Percentiles rank a stretch among this genome's conserved stretches.
These are phyloP conservation scores for Pomacea canaliculata DNA, from an alignment of 2,888 invertebrate genomes.

Conservation along the genomic window DNA sequence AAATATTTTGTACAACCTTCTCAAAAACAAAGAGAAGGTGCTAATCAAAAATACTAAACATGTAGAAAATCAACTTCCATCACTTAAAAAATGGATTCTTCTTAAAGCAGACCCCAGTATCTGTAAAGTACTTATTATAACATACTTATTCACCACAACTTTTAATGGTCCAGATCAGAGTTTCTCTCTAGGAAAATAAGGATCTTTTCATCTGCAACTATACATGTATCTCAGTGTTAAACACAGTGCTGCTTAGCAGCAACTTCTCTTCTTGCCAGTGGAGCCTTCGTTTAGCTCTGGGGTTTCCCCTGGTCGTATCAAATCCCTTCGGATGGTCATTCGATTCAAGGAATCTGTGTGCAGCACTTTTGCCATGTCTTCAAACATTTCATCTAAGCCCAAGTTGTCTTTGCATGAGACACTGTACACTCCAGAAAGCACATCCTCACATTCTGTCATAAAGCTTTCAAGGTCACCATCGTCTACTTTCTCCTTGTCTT, in stretches of 20 bases:
- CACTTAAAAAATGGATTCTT: too few species aligned
- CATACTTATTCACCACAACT: too few species aligned
- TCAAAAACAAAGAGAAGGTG: too few species aligned
- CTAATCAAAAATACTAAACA: too few species aligned
- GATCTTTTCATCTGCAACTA: background rate
- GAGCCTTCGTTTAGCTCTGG: conserved; percentile 39
- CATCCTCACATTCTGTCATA: conserved; percentile 87
- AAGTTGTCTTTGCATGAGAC: conserved; percentile 90
- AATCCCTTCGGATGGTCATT: conserved; percentile 55
- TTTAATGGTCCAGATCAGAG: too few species aligned
- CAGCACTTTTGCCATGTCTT: conserved; percentile 79
- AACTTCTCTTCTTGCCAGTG: conserved; percentile 50
- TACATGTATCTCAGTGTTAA: background rate
- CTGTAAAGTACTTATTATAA: too few species aligned
- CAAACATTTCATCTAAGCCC: conserved; percentile 91
- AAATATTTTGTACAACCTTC: too few species aligned
- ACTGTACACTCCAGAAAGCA: conserved; percentile 88
- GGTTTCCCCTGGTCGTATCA: conserved; percentile 53
- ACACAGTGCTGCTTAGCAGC: conserved; percentile 28
- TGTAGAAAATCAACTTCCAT: too few species aligned
- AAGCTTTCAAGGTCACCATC: conserved; percentile 91
- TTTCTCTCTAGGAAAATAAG: background rate
- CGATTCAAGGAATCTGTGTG: conserved; percentile 51
- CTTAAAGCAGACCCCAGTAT: too few species aligned
- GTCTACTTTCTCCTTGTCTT: conserved; percentile 80